Percentiles rank a stretch among this genome's conserved stretches.
Conservation (phyloP, 2,113 vertebrate species). For the Pterocles burchelli region DNA sequence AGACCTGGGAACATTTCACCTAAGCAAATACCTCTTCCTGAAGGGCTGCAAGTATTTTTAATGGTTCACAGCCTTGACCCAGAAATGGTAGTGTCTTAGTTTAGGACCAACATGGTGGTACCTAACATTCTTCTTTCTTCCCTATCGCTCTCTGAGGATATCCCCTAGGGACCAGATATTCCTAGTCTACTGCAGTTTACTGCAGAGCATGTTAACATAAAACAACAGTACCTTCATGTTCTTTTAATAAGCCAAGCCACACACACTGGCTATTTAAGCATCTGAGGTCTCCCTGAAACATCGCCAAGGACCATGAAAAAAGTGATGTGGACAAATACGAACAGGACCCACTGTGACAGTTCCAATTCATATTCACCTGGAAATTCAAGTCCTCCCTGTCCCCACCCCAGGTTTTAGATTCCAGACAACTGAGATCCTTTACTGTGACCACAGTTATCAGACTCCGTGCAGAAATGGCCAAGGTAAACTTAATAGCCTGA, state of each 20-base stretch:
- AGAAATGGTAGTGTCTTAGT: not conserved
- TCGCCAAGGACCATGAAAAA: not conserved
- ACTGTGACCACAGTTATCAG: not conserved
- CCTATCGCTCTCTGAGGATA: not conserved
- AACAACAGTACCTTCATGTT: not conserved
- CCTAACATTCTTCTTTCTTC: not conserved
- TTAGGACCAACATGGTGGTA: not conserved
- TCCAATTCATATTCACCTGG: not conserved
- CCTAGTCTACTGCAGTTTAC: not conserved
- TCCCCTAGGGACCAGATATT: not conserved
- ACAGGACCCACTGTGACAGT: not conserved
- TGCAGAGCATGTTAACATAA: not conserved
- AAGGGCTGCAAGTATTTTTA: not conserved
- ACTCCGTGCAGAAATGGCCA: not conserved
- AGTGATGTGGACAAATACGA: rapidly evolving
- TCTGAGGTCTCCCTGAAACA: not conserved
- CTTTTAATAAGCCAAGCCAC: not conserved
- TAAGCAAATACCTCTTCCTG: not conserved
- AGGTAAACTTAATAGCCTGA: not conserved
- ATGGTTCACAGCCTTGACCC: not conserved
- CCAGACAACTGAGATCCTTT: not conserved
- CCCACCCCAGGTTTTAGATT: not conserved
- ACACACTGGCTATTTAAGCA: not conserved
- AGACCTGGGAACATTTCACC: not conserved
- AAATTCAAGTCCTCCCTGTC: not conserved